phyloP scores from a whole-genome alignment of 2,888 invertebrate species.

The Pediacus dermestoides region DNA sequence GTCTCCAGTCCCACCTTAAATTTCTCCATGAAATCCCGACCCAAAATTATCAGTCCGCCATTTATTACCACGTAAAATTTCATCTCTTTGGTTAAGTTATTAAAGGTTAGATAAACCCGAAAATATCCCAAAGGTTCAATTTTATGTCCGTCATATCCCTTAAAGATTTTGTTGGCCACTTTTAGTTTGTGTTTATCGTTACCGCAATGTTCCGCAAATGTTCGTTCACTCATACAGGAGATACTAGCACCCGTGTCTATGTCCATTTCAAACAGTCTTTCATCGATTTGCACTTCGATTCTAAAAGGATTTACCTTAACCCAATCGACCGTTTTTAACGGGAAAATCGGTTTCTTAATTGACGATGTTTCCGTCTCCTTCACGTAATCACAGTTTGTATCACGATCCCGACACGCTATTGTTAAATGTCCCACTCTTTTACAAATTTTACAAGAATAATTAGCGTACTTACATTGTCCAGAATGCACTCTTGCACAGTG shows the following conservation, averaged over 20 bases:
- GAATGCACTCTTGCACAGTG: conserved; percentile 8
- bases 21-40: no score
- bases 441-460: conserved; percentile 9
- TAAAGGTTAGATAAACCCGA: conserved; percentile 4
- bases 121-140: conserved; percentile 11
- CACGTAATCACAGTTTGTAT: conserved; percentile 5
- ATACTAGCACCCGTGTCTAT: conserved; percentile 10
- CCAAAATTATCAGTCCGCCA: no score
- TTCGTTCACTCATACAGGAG: conserved; percentile 6
- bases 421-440: conserved; percentile 8
- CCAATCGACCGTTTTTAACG: no score
- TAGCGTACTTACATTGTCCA: conserved; percentile 6
- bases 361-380: no score
- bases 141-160: conserved; percentile 11
- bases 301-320: no score
- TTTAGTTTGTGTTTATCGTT: no score
- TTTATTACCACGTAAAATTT: no score
- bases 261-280: conserved; percentile 9
- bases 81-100: no score
- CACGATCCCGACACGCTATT: conserved; percentile 6
- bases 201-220: conserved; percentile 8
- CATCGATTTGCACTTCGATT: no score
- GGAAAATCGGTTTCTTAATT: no score
- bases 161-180: no score
- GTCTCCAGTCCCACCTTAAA: no score